Evolutionary conservation across 53 echinoderm and acorn worm genomes (phyloP).

Genomic region (Paracentrotus lividus): DNA sequence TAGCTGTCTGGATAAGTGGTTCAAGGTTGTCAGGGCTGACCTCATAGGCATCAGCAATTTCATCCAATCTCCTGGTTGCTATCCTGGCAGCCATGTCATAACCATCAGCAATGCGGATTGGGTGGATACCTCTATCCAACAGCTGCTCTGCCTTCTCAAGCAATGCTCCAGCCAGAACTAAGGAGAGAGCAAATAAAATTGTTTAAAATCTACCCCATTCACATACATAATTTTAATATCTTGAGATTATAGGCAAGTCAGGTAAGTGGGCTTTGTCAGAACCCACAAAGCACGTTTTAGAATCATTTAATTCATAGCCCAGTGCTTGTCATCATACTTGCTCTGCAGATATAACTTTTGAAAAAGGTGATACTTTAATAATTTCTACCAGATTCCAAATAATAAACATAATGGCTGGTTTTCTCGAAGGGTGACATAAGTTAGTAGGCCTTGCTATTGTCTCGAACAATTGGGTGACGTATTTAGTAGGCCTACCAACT

Average conservation of each 20-base stretch:
- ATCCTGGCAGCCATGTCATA: slow-evolving; percentile 96
- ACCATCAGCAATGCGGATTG: slow-evolving; percentile 97
- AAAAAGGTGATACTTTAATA: neutral
- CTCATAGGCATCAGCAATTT: slow-evolving; percentile 92
- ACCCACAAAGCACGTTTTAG: slow-evolving; percentile 65
- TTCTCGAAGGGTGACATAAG: no score
- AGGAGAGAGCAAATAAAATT: neutral
- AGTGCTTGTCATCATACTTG: slow-evolving; percentile 66
- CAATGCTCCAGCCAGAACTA: slow-evolving; percentile 96
- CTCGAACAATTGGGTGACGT: no score
- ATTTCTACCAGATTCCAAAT: no score
- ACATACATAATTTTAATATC: neutral
- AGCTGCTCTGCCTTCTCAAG: slow-evolving; percentile 95
- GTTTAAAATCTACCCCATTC: neutral
- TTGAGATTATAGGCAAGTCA: slow-evolving; percentile 41
- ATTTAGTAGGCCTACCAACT: no score
- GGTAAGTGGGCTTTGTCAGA: slow-evolving; percentile 54
- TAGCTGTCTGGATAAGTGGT: slow-evolving; percentile 93
- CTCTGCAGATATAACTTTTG: neutral
- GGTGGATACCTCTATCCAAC: slow-evolving; percentile 96
- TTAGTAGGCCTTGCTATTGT: no score
- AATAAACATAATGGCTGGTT: no score
- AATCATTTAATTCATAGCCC: slow-evolving; percentile 65
- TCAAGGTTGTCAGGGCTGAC: slow-evolving; percentile 89
- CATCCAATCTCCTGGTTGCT: slow-evolving; percentile 85